Base-by-base conservation (phyloP, 2,888 invertebrate genomes). In the Syrista parreyssii region DNA sequence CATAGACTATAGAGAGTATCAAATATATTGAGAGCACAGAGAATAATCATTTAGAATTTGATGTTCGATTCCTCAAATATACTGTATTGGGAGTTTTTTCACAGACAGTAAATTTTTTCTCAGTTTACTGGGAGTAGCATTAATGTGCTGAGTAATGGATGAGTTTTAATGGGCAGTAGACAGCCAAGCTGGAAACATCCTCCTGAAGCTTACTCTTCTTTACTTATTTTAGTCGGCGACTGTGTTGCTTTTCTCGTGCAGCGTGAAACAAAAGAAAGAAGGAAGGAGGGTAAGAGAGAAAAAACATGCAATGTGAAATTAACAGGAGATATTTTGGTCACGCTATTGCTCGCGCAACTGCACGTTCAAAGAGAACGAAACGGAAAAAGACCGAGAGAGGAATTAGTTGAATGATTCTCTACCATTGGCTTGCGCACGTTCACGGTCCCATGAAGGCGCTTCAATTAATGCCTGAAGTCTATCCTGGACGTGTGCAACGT, bases 281-380 rank as follows among this genome's bases (percentile, higher is more conserved):
- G 15, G 23, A 55, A 15, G 23, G 23, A 55, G 40, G 9, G 23
- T 15, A 9, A 23, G 40, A 55, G 40, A 55, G 40, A 23, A 55
- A 23, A 55, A 4, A 55, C 2, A 15, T 23, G 23, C 9, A 23
- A 23, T 55, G 6, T 55, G 40, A 55, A 55, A 40, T 40, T 40
- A 55, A 55, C 40, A 55, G 40, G 40, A 55, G 23, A 55, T 55
- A 55, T 55, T 55, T 55, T 55, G 40, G 40, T 55, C 40, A 55
- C 40, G 40, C 6, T 55, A 40, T 69, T 74, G 76, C 72, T 68
- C 75, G 74, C 72, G 68, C 75, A 79, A 73, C 68, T 73, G 74
- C 77, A 76, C 73, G 74, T 77, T 75, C 74, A 79, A 75, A 77
- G 75, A 75, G 68, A 75, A 78, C 81, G 80, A 81, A 83, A 85